Conservation (phyloP, 2,888 invertebrate species). For the Hyppa rectilinea region DNA sequence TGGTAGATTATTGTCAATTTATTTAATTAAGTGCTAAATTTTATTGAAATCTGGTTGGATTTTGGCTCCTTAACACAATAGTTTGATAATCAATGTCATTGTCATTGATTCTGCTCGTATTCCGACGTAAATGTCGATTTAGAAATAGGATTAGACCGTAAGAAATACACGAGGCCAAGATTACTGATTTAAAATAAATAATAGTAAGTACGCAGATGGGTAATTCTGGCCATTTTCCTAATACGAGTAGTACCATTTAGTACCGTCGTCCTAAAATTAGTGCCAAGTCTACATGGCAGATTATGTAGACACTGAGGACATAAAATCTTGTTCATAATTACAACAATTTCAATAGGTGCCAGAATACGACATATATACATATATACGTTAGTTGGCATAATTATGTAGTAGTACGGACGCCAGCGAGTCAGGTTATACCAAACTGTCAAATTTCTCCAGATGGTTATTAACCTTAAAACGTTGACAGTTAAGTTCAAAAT, state of each 20-base stretch:
- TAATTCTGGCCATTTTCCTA: slow-evolving; percentile 41
- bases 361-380: background rate
- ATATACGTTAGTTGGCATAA: background rate
- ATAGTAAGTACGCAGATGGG: slow-evolving; percentile 1
- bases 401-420: background rate
- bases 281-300: slow-evolving; percentile 22
- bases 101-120: background rate
- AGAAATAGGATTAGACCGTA: too few species aligned
- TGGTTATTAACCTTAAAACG: too few species aligned
- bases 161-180: background rate
- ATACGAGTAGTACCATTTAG: slow-evolving; percentile 16
- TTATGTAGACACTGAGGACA: slow-evolving; percentile 1
- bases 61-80: background rate
- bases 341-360: slow-evolving; percentile 24
- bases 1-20: background rate
- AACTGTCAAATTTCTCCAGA: too few species aligned
- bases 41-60: background rate
- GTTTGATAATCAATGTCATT: background rate
- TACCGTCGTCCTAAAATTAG: background rate
- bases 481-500: too few species aligned
- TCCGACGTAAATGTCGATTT: too few species aligned
- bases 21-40: background rate
- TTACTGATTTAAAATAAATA: slow-evolving; percentile 9
- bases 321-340: slow-evolving; percentile 26
- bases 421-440: too few species aligned